Evolutionary conservation across 2,797 vertebrate species (phyloP), one percentile per base, ranked within the genome.

Genomic region (Anabacerthia variegaticeps): DNA sequence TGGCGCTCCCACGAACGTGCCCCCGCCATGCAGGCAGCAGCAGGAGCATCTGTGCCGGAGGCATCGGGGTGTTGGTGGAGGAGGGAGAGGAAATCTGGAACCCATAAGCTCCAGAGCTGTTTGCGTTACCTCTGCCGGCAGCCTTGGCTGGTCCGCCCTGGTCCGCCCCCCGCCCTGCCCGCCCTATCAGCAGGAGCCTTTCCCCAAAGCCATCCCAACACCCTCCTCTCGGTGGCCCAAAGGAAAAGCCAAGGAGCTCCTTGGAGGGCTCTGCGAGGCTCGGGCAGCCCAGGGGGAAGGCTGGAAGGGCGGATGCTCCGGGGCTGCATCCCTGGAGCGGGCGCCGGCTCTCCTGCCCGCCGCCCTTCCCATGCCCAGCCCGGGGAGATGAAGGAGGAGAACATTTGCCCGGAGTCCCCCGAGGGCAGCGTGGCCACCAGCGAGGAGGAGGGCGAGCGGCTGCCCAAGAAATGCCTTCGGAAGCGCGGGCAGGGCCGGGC

Each of bases 51-150:
- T 97, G 97, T 23, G 92, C 94, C 85, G 85, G 88, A 87, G 94
- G 93, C 81, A 91, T 87, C 69, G 91, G 58, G 94, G 52, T 84
- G 89, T 49, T 6, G 61, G 79, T 79, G 90, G 88, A 86, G 89
- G 86, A 88, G 89, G 90, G 85, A 91, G 90, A 95, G 97, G 97
- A 98, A 99, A 98, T 99, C 99, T 99, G 99, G 99, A 99, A 99
- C 98, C 98, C 98, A 99, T 99, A 99, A 99, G 98, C 98, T 98
- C 97, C 98, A 97, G 97, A 97, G 98, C 98, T 98, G 98, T 98
- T 96, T 98, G 98, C 97, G 95, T 97, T 97, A 93, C 98, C 97
- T 98, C 98, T 98, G 86, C 85, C 74, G 68, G 95, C 92, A 85
- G 96, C 92, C 96, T 97, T 97, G 97, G 97, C 62, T 49, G 48